phyloP scores from a whole-genome alignment of 37 sponge, comb jelly and placozoan species.

The Dysidea cf. avara region DNA sequence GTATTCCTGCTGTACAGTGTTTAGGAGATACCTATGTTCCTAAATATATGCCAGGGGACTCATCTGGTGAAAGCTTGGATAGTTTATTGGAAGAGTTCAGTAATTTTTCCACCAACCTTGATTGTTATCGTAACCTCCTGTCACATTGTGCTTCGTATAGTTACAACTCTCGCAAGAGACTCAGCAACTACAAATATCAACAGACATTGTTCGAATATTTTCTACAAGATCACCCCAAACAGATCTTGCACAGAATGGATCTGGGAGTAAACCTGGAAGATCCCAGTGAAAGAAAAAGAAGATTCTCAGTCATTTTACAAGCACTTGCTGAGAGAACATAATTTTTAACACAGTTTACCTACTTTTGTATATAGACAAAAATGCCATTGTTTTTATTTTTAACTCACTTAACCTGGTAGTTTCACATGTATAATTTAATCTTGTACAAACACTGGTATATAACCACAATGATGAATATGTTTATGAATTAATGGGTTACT shows the following conservation, averaged over 20 bases:
- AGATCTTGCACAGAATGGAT: conserved; percentile 52
- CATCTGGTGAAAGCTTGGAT: conserved; percentile 2
- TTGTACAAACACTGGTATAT: no score
- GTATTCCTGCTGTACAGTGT: conserved; percentile 71
- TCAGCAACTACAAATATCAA: conserved; percentile 29
- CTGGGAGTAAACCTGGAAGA: conserved; percentile 35
- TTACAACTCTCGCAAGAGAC: conserved; percentile 48
- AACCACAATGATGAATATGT: no score
- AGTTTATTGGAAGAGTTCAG: conserved; percentile 41
- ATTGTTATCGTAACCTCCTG: conserved; percentile 33
- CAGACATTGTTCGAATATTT: conserved; percentile 64
- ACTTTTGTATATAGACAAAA: no score
- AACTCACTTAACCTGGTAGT: no score
- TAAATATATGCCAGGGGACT: conserved; percentile 1
- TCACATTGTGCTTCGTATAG: conserved; percentile 30
- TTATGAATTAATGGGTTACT: no score
- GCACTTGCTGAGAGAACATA: no score
- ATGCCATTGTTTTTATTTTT: no score
- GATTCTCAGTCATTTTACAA: conserved; percentile 52
- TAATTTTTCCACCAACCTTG: conserved; percentile 20
- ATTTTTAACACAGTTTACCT: no score
- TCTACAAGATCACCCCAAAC: conserved; percentile 45
- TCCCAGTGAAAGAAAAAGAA: conserved; percentile 45
- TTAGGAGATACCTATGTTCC: conserved; percentile 37
- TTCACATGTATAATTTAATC: no score